Percentiles rank a stretch among this genome's conserved stretches.
These are phyloP conservation scores for Stichodactyla helianthus DNA, from an alignment of 64 coral and sea anemone genomes.

Conservation along the genomic window DNA sequence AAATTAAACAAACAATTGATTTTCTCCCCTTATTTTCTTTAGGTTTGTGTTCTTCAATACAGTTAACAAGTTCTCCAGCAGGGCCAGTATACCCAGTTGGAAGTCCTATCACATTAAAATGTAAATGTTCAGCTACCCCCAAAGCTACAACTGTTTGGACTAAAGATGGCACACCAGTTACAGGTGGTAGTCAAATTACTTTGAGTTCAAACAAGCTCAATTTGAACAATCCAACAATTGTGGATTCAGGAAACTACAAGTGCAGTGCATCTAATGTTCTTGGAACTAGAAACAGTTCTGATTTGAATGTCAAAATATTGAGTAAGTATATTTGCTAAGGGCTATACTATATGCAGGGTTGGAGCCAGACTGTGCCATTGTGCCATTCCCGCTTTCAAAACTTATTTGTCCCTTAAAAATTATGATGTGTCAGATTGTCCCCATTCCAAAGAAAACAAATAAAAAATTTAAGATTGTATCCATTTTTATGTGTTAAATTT, in stretches of 20 bases:
- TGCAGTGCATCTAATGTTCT: constrained; percentile 48
- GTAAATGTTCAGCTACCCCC: constrained; percentile 45
- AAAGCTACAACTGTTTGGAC: constrained; percentile 39
- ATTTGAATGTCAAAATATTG: constrained; percentile 26
- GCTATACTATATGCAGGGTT: too few relatives aligned
- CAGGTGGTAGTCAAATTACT: constrained; percentile 14
- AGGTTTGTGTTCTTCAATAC: constrained; percentile 25
- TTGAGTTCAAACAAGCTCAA: constrained; percentile 43
- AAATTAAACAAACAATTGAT: neutral
- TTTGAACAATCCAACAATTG: constrained; percentile 35
- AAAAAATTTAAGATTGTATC: too few relatives aligned
- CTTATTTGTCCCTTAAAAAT: too few relatives aligned
- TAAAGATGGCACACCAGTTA: constrained; percentile 41
- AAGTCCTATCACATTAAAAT: constrained; percentile 11
- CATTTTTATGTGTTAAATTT: too few relatives aligned
- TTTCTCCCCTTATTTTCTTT: neutral
- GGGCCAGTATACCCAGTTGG: neutral
- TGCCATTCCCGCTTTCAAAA: too few relatives aligned
- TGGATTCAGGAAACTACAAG: constrained; percentile 67
- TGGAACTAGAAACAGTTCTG: constrained; percentile 17
- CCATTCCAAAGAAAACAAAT: too few relatives aligned
- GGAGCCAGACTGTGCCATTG: too few relatives aligned
- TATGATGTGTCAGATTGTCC: too few relatives aligned
- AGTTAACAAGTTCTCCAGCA: neutral
- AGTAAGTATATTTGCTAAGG: constrained; percentile 36